Evolutionary conservation across 2,113 vertebrate species (phyloP).

Genomic region (Argyrosomus japonicus): DNA sequence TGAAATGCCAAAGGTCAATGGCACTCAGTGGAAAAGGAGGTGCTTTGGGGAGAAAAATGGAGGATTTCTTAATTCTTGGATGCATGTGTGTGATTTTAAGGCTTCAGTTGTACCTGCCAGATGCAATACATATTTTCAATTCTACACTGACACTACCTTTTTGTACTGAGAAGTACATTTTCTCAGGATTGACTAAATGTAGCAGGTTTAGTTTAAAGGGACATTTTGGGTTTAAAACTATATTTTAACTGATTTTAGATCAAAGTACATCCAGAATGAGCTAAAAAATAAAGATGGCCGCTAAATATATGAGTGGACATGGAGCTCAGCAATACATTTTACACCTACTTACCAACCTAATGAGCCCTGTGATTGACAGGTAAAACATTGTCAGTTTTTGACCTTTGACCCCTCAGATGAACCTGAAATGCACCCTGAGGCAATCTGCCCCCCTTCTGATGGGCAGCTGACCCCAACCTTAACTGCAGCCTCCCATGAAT

Average conservation of each 20-base stretch:
- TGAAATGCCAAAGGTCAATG: conserved; percentile 70
- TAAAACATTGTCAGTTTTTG: conserved; percentile 59
- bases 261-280: background rate
- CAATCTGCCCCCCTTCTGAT: conserved; percentile 34
- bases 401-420: conserved; percentile 56
- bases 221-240: background rate
- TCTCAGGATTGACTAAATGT: background rate
- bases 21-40: conserved; percentile 56
- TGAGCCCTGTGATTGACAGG: conserved; percentile 63
- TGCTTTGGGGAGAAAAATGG: conserved; percentile 12
- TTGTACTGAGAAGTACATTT: background rate
- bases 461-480: conserved; percentile 35
- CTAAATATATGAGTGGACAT: background rate
- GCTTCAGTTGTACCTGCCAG: conserved; percentile 10
- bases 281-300: background rate
- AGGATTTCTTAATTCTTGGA: conserved; percentile 42
- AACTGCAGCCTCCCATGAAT: background rate
- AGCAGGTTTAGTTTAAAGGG: background rate
- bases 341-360: conserved; percentile 34
- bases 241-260: background rate
- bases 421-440: conserved; percentile 47
- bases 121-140: background rate
- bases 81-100: conserved; percentile 35
- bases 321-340: conserved; percentile 13
- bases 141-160: background rate